Base-by-base conservation (phyloP, 2,888 invertebrate genomes). In the Aleiodes leptofemur region DNA sequence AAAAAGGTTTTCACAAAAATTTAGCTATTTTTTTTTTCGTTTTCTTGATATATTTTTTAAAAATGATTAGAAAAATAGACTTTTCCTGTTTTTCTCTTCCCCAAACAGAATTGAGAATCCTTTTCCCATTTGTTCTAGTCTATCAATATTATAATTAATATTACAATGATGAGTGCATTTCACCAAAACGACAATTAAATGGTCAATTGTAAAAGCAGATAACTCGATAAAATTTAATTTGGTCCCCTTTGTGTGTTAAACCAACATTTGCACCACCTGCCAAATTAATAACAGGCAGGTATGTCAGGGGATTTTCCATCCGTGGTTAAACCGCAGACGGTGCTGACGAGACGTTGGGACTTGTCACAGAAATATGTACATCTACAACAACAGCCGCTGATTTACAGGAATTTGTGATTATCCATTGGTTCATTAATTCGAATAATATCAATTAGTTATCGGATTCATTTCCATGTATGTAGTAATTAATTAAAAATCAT, bases 211-310 rank as follows among this genome's bases (percentile, higher is more conserved):
- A 8, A 53, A 53, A 53, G 7, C 5, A 23, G 13, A 16, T 23
- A 48, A 68, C 13, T 8, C 9, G 23, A 9, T 14, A 68, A 68
- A 68, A 31, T n/a, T 51, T 43, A 4, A 43, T 43, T 43, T 43
- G 43, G 38, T 38, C 8, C 8, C 11, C 43, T 43, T 43, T 43
- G 43, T 43, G 43, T 43, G n/a, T 43, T 23, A 23, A 43, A 43
- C 43, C 71, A 56, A 68, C 74, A 75, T 71, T 64, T 71, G 74
- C 64, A 50, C 66, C 74, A 75, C 56, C 74, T 71, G 74, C 61
- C 74, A 71, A 75, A 75, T 75, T 75, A 75, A 75, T 71, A 75
- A 71, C 74, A 64, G 66, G 66, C 71, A 64, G 64, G 74, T 71
- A 55, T 56, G 57, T 66, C 50, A 50, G 57, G 70, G 57, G 66